Percentiles rank a stretch among this genome's conserved stretches.
These are phyloP conservation scores for Bembecia ichneumoniformis DNA, from an alignment of 2,888 invertebrate species.

Conservation along the genomic window DNA sequence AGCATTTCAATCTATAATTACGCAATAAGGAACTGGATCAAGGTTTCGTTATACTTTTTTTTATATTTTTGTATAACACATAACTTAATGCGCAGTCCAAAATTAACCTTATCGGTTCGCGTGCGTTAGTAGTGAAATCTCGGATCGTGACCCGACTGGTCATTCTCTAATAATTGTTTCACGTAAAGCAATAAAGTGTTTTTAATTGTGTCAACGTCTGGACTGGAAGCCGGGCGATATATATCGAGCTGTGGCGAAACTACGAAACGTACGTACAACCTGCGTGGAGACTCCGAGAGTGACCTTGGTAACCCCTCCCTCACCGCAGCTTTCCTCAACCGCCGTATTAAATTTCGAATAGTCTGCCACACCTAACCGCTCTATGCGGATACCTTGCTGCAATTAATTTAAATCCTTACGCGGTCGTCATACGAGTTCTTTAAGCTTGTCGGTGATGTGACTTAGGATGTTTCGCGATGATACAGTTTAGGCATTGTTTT, in stretches of 20 bases:
- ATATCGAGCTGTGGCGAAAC: constrained; percentile 40
- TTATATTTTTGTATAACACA: constrained; percentile 23
- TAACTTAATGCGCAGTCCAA: constrained; percentile 52
- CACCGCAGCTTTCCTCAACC: constrained; percentile 25
- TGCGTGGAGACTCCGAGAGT: constrained; percentile 58
- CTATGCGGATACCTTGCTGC: constrained; percentile 43
- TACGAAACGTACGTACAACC: constrained; percentile 15
- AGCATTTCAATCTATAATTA: constrained; percentile 5
- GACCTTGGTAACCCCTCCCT: constrained; percentile 56
- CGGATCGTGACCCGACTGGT: constrained; percentile 29
- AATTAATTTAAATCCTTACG: constrained; percentile 30
- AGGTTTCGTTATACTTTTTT: constrained; percentile 25
- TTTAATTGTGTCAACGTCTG: constrained; percentile 40
- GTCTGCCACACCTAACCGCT: constrained; percentile 50
- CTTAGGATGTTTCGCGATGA: constrained; percentile 23
- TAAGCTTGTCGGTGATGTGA: constrained; percentile 21
- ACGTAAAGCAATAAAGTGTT: constrained; percentile 41
- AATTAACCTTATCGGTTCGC: constrained; percentile 54
- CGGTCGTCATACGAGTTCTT: constrained; percentile 28
- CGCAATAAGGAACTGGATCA: constrained; percentile 39
- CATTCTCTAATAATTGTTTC: constrained; percentile 47
- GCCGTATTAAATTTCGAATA: constrained; percentile 59
- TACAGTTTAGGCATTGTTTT: constrained; percentile 44
- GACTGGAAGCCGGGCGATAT: constrained; percentile 35
- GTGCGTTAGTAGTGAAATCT: constrained; percentile 24